phyloP scores from a whole-genome alignment of 2,113 vertebrate species.

The Chitala chitala region DNA sequence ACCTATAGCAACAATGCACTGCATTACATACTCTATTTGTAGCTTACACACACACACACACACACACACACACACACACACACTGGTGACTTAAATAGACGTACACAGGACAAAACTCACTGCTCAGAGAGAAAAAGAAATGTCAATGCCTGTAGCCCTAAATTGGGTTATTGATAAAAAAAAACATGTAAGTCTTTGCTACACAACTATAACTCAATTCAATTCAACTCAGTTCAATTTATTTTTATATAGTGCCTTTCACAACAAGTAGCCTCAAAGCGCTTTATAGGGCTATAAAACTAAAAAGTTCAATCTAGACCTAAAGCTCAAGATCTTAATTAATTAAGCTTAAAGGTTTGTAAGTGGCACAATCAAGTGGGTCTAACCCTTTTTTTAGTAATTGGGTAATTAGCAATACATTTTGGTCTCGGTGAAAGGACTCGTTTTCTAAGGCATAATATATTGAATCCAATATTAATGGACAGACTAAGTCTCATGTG shows the following conservation, averaged over 20 bases:
- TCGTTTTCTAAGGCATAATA: constrained; percentile 14
- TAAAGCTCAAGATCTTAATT: neutral
- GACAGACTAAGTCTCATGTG: constrained; percentile 7
- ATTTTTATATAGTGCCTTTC: no score
- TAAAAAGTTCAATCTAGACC: neutral
- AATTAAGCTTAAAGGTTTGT: constrained; percentile 6
- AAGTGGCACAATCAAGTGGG: constrained; percentile 24
- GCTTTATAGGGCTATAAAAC: no score
- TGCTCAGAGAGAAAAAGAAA: neutral
- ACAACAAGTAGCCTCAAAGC: no score
- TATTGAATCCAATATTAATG: constrained; percentile 18
- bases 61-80: no score
- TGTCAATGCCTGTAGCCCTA: neutral
- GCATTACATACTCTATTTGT: no score
- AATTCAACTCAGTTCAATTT: no score
- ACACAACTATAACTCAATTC: no score
- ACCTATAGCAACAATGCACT: no score
- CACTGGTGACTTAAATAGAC: no score
- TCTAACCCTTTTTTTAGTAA: constrained; percentile 27
- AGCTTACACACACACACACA: no score
- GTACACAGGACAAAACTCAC: neutral
- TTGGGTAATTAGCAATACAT: constrained; percentile 18
- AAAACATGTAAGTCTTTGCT: no score
- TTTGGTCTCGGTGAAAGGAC: constrained; percentile 17
- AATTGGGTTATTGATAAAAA: neutral